Conservation (phyloP, 2,113 vertebrate species). For the Plectropomus leopardus region DNA sequence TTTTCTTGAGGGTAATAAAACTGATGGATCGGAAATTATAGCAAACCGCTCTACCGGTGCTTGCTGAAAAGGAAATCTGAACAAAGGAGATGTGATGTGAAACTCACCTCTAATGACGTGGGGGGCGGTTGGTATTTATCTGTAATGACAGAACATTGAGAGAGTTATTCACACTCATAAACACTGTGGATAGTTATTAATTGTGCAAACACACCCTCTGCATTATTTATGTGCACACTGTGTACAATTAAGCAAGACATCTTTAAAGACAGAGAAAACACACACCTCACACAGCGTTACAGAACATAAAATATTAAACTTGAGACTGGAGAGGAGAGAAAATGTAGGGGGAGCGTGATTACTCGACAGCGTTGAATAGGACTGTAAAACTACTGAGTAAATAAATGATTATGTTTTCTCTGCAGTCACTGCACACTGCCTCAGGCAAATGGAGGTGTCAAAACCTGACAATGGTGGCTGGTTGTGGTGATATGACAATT, state of each 20-base stretch:
- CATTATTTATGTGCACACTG: constrained; percentile 26
- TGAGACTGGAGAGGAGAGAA: background rate
- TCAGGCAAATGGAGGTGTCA: constrained; percentile 34
- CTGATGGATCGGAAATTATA: too few relatives aligned
- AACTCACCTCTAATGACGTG: constrained; percentile 93
- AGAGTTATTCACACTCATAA: constrained; percentile 30
- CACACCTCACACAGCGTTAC: background rate
- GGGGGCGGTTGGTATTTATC: constrained; percentile 85
- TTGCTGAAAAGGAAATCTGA: background rate
- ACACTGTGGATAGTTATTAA: background rate
- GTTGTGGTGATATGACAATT: background rate
- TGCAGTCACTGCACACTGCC: constrained; percentile 9
- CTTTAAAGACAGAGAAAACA: background rate
- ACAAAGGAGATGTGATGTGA: background rate
- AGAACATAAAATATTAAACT: constrained; percentile 42
- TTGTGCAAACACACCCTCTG: constrained; percentile 31
- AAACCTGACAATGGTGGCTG: constrained; percentile 21
- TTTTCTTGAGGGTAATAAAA: background rate
- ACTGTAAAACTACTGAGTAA: constrained; percentile 11
- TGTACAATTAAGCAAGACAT: constrained; percentile 1
- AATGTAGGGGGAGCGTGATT: background rate
- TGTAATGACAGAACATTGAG: constrained; percentile 78
- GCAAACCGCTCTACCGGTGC: background rate
- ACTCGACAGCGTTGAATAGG: background rate
- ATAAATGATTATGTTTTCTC: constrained; percentile 54